A percentile compares a stretch with the other conserved stretches of the same genome.
These are phyloP conservation scores for Geodia barretti DNA, from an alignment of 37 sponge, comb jelly and placozoan species.

Conservation along the genomic window DNA sequence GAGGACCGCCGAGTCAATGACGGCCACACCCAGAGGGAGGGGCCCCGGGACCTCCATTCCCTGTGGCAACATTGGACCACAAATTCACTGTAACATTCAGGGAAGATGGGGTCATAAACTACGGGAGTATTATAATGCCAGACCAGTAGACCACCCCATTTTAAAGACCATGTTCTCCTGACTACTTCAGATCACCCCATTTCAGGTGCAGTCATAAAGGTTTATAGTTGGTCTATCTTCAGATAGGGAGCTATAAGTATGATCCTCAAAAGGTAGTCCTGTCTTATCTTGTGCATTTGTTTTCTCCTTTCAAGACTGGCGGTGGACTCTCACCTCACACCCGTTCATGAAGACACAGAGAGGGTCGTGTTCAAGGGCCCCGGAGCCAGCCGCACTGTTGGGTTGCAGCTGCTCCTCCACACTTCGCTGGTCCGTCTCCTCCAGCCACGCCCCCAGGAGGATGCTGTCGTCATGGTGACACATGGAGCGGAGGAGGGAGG, in stretches of 20 bases:
- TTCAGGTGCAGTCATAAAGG: no score
- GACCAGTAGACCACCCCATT: no score
- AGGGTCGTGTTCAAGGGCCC: constrained; percentile 92
- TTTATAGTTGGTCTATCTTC: no score
- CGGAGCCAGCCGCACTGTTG: constrained; percentile 92
- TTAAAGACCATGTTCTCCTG: no score
- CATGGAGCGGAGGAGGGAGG: constrained; percentile 88
- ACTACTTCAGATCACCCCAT: no score
- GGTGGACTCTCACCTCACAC: neutral
- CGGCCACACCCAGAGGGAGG: constrained; percentile 94
- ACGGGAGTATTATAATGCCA: no score
- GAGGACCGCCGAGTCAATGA: constrained; percentile 87
- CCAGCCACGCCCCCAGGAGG: constrained; percentile 86
- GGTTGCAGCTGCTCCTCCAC: constrained; percentile 92
- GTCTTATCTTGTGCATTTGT: no score
- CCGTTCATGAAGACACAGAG: constrained; percentile 66
- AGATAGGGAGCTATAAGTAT: no score
- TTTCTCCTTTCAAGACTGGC: no score
- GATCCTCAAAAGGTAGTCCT: no score
- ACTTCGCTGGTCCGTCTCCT: constrained; percentile 85
- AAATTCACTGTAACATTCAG: no score
- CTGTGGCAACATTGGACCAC: neutral
- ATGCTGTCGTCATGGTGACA: constrained; percentile 90
- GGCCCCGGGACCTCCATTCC: constrained; percentile 68
- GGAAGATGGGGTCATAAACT: no score